These are phyloP conservation scores for Sebastes umbrosus DNA, from an alignment of 2,797 vertebrate species.

Conservation along the genomic window DNA sequence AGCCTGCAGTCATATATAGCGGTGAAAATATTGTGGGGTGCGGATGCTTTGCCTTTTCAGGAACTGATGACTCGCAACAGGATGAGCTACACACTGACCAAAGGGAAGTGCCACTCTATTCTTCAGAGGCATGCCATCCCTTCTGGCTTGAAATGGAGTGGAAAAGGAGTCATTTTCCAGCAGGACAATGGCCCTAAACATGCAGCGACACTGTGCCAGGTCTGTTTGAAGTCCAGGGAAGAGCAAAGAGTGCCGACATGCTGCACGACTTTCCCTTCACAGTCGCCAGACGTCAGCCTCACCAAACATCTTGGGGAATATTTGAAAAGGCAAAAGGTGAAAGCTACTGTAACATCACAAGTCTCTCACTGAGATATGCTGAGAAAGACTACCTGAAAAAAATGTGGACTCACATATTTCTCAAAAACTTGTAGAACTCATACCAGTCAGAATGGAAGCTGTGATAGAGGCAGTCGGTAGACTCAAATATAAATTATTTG, in stretches of 20 bases:
- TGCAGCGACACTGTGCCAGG: slow-evolving; percentile 10
- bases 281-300: slow-evolving; percentile 34
- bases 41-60: slow-evolving; percentile 30
- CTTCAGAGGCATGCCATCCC: slow-evolving; percentile 34
- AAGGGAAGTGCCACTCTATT: slow-evolving; percentile 27
- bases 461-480: neutral
- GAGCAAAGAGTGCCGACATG: slow-evolving; percentile 48
- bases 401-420: slow-evolving; percentile 5
- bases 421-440: slow-evolving; percentile 7
- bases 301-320: slow-evolving; percentile 48
- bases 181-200: slow-evolving; percentile 46
- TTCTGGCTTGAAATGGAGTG: slow-evolving; percentile 21
- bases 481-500: neutral
- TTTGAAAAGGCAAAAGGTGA: slow-evolving; percentile 61
- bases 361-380: slow-evolving; percentile 10
- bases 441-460: neutral
- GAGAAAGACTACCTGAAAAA: slow-evolving; percentile 14
- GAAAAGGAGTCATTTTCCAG: slow-evolving; percentile 44
- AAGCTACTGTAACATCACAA: slow-evolving; percentile 46
- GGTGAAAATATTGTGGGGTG: slow-evolving; percentile 14
- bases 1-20: slow-evolving; percentile 10
- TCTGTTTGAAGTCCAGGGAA: slow-evolving; percentile 56
- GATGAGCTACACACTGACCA: slow-evolving; percentile 26
- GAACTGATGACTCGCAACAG: slow-evolving; percentile 3
- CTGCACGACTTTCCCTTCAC: slow-evolving; percentile 25